Evolutionary conservation across 1,140 invertebrate genomes (phyloP).

Genomic region (Aphelinus atriplicis): DNA sequence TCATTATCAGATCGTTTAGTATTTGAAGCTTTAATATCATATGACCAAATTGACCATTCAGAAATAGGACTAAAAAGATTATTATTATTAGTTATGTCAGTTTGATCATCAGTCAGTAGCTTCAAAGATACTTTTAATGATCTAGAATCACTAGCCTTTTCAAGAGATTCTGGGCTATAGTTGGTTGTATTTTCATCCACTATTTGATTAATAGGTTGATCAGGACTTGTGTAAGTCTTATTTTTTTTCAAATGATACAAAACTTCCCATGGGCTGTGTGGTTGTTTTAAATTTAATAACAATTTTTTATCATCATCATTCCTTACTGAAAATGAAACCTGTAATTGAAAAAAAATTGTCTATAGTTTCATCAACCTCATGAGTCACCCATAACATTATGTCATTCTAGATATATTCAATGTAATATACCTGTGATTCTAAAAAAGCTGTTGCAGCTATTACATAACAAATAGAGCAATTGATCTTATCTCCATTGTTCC

Average conservation of each 20-base stretch:
- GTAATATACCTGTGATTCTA: conserved; percentile 44
- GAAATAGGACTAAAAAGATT: conserved; percentile 40
- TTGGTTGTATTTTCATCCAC: conserved; percentile 1
- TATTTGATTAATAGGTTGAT: conserved; percentile 8
- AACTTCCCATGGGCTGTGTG: conserved; percentile 45
- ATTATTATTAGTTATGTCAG: neutral
- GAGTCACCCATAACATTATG: no score
- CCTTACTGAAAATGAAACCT: conserved; percentile 57
- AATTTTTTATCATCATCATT: conserved; percentile 48
- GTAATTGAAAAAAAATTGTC: conserved; percentile 6
- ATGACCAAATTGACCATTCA: conserved; percentile 52
- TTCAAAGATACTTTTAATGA: neutral
- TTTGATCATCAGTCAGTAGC: neutral
- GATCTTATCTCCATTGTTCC: conserved; percentile 24
- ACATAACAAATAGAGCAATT: conserved; percentile 31
- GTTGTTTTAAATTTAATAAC: conserved; percentile 47
- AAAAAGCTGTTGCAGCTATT: conserved; percentile 44
- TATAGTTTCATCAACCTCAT: no score
- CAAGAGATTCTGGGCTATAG: neutral
- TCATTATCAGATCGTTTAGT: neutral
- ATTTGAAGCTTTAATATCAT: conserved; percentile 16
- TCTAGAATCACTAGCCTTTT: neutral
- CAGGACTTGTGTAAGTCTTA: neutral
- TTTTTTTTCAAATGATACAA: conserved; percentile 38
- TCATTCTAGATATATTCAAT: no score